Percentiles rank a stretch among this genome's conserved stretches.
phyloP scores from a whole-genome alignment of 2,113 vertebrate genomes.

The Daphoenositta chrysoptera region DNA sequence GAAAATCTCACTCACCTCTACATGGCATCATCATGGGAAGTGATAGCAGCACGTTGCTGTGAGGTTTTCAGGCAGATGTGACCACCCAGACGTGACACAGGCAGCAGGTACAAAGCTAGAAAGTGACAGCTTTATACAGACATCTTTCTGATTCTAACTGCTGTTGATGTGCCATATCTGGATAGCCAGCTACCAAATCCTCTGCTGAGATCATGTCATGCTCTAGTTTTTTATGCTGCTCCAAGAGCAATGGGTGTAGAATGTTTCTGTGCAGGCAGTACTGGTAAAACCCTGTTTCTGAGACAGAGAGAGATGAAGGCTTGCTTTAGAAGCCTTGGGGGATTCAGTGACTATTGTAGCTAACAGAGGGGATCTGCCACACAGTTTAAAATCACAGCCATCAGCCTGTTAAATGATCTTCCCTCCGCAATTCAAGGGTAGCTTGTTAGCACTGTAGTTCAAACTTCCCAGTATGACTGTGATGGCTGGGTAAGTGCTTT shows the following conservation, averaged over 20 bases:
- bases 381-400: not conserved
- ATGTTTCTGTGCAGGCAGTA: not conserved
- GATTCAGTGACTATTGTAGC: not conserved
- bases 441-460: not conserved
- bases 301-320: not conserved
- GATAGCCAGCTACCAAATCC: not conserved
- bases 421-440: not conserved
- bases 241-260: not conserved
- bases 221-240: not conserved
- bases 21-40: not conserved
- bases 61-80: not conserved
- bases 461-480: not conserved
- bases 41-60: not conserved
- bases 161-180: not conserved
- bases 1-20: not conserved
- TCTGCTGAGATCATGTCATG: not conserved
- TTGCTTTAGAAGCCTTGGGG: not conserved
- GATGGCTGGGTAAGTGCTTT: not conserved
- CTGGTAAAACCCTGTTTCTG: not conserved
- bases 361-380: not conserved
- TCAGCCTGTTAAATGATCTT: not conserved
- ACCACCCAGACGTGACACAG: not conserved
- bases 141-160: not conserved
- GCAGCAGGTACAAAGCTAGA: not conserved
- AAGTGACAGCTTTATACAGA: not conserved